Evolutionary conservation across 2,797 vertebrate species (phyloP).

Genomic region (Ibycter americanus): DNA sequence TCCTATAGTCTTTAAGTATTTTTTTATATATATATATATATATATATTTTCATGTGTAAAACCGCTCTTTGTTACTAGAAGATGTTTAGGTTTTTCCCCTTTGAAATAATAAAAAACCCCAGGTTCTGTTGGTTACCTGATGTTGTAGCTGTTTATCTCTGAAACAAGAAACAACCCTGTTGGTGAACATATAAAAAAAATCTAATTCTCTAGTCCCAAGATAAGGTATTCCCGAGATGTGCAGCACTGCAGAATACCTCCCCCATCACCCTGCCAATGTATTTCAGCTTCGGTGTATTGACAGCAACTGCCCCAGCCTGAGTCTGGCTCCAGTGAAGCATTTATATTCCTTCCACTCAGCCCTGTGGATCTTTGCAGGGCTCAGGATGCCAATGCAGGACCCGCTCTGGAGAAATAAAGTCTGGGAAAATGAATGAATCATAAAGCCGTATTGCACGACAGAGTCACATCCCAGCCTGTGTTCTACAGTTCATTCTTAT

Average conservation of each 20-base stretch:
- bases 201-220: background rate
- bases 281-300: conserved; percentile 30
- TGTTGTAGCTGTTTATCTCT: background rate
- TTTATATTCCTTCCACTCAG: conserved; percentile 29
- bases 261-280: background rate
- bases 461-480: background rate
- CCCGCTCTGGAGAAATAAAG: background rate
- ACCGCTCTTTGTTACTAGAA: background rate
- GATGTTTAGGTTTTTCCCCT: background rate
- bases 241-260: background rate
- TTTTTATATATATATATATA: background rate
- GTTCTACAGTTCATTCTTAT: background rate
- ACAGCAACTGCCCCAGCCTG: conserved; percentile 29
- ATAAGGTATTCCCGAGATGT: background rate
- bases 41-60: background rate
- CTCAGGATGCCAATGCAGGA: background rate
- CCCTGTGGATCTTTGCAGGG: conserved; percentile 10
- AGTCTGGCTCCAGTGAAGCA: conserved; percentile 54
- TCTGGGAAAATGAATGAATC: conserved; percentile 30
- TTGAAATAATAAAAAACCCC: background rate
- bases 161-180: background rate
- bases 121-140: background rate
- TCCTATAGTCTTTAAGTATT: background rate
- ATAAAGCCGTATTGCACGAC: background rate
- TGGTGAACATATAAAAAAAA: background rate